phyloP scores from a whole-genome alignment of 2,797 vertebrate species.

The Argya squamiceps region DNA sequence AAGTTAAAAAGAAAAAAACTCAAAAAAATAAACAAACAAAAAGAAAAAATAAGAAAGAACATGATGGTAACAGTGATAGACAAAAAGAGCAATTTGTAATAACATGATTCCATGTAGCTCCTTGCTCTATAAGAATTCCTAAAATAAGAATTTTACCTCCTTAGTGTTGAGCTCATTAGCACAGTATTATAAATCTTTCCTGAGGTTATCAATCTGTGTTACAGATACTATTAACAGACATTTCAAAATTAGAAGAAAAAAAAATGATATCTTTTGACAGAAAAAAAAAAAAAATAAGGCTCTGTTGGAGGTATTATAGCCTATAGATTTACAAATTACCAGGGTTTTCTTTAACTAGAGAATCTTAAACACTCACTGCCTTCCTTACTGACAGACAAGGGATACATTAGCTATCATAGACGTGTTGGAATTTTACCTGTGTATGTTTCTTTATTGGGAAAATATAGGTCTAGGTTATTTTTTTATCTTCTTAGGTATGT shows the following conservation, averaged over 20 bases:
- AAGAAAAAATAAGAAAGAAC: not conserved
- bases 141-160: not conserved
- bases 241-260: not conserved
- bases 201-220: not conserved
- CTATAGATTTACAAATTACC: not conserved
- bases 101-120: not conserved
- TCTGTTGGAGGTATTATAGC: not conserved
- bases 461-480: not conserved
- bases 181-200: not conserved
- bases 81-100: not conserved
- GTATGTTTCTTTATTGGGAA: not conserved
- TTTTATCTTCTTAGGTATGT: not conserved
- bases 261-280: not conserved
- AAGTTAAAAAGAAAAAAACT: fast-evolving
- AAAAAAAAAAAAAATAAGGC: not conserved
- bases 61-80: not conserved
- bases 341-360: not conserved
- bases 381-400: not conserved
- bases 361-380: not conserved
- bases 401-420: not conserved
- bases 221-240: not conserved
- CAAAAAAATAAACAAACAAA: too few species aligned
- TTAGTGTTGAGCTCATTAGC: not conserved
- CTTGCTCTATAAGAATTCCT: not conserved
- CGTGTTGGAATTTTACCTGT: not conserved